Evolutionary conservation across 53 echinoderm and acorn worm genomes (phyloP), one percentile per base, ranked within the genome.

Genomic region (Holothuria scabra): DNA sequence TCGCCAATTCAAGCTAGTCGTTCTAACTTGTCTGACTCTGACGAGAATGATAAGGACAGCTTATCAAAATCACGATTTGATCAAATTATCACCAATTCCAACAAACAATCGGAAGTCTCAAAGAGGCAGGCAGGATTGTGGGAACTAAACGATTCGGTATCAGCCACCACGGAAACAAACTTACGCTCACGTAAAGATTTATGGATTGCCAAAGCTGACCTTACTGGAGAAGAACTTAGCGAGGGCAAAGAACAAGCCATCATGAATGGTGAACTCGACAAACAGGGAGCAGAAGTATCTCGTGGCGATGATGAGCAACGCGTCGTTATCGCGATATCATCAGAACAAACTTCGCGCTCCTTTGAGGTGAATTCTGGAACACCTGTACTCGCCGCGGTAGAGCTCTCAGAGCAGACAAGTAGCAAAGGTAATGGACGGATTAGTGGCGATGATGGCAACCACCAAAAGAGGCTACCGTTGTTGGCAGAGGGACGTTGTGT

Each of bases 161-260:
- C 72, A 72, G 48, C 44, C n/a, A 20, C 44, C n/a, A 20, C 44
- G 44, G 72, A 72, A 72, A 44, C 44, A 44, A 72, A 46, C 48
- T 25, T 24, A 48, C 46, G 46, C 46, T 72, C 72, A 26, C 72
- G 72, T 10, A 38, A 41, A 44, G 72, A 72, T 72, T 72, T 72
- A 72, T 72, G 44, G 72, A 48, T 25, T n/a, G 44, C 44, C 23
- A 12, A 41, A 44, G 22, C 46, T 72, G 72, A 72, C 72, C 72
- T 72, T 72, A 46, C 26, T 14, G 24, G 20, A 25, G 25, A 72
- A 44, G 72, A 72, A 34, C 44, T 44, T 24, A 48, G 72, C 12
- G 21, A 72, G 72, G 72, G 72, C 72, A 72, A 72, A 72, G 72
- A 72, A 48, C 72, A 48, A n/a, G 34, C 34, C 72, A 48, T 72